A percentile compares a stretch with the other conserved stretches of the same genome.
Evolutionary conservation across 2,113 vertebrate species (phyloP).

Genomic region (Lota lota): DNA sequence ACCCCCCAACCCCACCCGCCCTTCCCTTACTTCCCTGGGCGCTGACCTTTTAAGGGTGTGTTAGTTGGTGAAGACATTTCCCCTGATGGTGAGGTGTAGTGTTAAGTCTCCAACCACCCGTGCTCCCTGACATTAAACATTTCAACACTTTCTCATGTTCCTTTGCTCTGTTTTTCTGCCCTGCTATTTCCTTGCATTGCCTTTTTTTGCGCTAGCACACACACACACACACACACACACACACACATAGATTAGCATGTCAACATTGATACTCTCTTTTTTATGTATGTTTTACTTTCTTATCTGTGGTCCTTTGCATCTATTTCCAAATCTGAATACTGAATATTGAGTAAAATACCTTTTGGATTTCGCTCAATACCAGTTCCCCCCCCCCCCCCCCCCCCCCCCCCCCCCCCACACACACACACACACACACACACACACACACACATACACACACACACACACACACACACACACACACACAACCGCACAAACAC

Average conservation of each 20-base stretch:
- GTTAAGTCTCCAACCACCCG: conserved; percentile 58
- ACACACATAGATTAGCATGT: conserved; percentile 15
- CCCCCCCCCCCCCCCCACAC: not conserved
- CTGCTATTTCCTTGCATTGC: not conserved
- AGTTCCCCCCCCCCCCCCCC: not conserved
- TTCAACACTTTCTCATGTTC: conserved; percentile 71
- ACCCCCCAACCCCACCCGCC: not conserved
- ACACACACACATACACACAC: conserved; percentile 1
- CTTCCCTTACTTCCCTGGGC: conserved; percentile 30
- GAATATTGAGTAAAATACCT: too few relatives aligned
- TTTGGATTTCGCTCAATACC: too few relatives aligned
- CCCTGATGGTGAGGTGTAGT: conserved; percentile 43
- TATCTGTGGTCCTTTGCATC: too few relatives aligned
- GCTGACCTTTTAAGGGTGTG: conserved; percentile 42
- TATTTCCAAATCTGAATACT: too few relatives aligned
- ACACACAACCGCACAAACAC: not conserved
- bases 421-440: conserved; percentile 2
- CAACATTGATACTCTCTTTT: not conserved
- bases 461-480: conserved; percentile 2
- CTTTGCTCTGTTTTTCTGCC: conserved; percentile 8
- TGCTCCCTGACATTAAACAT: conserved; percentile 67
- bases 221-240: not conserved
- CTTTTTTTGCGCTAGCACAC: conserved; percentile 10
- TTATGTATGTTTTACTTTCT: too few relatives aligned
- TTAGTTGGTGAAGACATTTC: conserved; percentile 40